These are phyloP conservation scores for Diplogasteroides magnus DNA, from an alignment of 1,140 invertebrate genomes.

Conservation along the genomic window DNA sequence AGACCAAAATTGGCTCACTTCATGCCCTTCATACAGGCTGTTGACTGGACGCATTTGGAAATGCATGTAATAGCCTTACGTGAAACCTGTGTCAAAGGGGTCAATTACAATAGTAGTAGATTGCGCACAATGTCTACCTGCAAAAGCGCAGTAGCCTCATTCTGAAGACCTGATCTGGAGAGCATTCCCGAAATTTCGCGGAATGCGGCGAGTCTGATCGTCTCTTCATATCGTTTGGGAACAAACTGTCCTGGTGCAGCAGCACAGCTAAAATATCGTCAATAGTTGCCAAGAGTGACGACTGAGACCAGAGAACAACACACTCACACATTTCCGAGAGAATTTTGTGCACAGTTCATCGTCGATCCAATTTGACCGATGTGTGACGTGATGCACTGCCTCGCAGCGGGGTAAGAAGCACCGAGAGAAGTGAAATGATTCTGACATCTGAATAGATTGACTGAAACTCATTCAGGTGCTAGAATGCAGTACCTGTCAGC, in stretches of 20 bases:
- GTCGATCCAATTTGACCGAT: constrained; percentile 16
- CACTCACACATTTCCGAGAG: constrained; percentile 16
- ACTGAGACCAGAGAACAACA: not conserved
- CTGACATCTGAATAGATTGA: no score
- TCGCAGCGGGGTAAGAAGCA: constrained; percentile 22
- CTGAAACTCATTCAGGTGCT: not conserved
- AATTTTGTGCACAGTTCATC: constrained; percentile 21
- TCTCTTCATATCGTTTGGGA: constrained; percentile 29
- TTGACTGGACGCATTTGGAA: not conserved
- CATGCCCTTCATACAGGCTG: constrained; percentile 27
- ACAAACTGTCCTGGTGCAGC: constrained; percentile 20
- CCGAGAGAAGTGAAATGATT: constrained; percentile 23
- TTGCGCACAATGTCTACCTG: not conserved
- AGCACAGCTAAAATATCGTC: constrained; percentile 24
- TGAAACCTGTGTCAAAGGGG: not conserved
- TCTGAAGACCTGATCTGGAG: constrained; percentile 20
- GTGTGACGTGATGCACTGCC: constrained; percentile 22
- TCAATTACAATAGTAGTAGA: not conserved
- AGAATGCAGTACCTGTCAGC: constrained; percentile 9
- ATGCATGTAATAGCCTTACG: not conserved
- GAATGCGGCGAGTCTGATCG: constrained; percentile 30
- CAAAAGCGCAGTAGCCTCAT: no score
- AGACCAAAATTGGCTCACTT: not conserved
- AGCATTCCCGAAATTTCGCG: constrained; percentile 30
- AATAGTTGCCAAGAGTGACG: not conserved